phyloP scores from a whole-genome alignment of 2,113 vertebrate genomes.

The Reinhardtius hippoglossoides region DNA sequence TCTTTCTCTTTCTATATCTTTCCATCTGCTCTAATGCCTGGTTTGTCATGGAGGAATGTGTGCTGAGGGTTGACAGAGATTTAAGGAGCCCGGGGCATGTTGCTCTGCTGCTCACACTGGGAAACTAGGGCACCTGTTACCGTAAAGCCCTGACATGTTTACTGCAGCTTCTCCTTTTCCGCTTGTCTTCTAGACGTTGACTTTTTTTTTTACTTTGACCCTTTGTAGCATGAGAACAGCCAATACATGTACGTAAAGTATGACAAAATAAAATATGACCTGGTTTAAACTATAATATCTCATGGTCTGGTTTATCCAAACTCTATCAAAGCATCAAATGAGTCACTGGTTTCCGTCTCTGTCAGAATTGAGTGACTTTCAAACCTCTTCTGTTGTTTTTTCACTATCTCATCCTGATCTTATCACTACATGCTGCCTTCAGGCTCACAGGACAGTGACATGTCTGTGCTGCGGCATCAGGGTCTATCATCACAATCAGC shows the following conservation, averaged over 20 bases:
- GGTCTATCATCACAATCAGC: too few species aligned
- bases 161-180: background rate
- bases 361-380: background rate
- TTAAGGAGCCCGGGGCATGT: constrained; percentile 36
- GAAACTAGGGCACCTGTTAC: constrained; percentile 65
- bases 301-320: background rate
- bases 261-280: background rate
- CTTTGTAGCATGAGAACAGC: background rate
- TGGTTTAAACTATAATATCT: too few species aligned
- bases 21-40: constrained; percentile 32
- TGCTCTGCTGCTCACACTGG: constrained; percentile 7
- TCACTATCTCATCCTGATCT: background rate
- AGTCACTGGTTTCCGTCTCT: background rate
- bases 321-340: background rate
- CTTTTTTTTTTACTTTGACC: background rate
- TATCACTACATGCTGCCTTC: too few species aligned
- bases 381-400: too few species aligned
- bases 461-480: background rate
- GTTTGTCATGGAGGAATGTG: constrained; percentile 65
- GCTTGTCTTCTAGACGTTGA: background rate
- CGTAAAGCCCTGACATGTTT: constrained; percentile 5
- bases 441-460: background rate
- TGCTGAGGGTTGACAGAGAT: constrained; percentile 47
- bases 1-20: constrained; percentile 38
- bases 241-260: too few species aligned